Evolutionary conservation across 2,113 vertebrate genomes (phyloP), one percentile per base, ranked within the genome.

Genomic region (Setophaga coronata): DNA sequence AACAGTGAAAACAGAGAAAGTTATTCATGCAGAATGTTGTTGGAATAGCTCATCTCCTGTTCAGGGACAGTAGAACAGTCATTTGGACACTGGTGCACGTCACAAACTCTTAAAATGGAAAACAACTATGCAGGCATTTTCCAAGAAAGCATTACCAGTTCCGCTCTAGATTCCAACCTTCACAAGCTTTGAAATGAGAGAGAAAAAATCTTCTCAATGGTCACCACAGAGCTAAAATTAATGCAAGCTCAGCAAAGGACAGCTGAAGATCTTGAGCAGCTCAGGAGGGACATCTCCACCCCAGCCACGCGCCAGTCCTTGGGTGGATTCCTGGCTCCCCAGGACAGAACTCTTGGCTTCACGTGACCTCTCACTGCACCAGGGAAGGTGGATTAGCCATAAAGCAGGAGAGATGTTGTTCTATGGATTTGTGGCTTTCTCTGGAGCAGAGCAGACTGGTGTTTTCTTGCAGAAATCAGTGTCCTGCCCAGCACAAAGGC

Each of bases 401-500:
- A 79, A 84, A 36, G 43, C 73, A 54, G 65, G 78, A 36, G 1
- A 79, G 56, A 48, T 67, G 67, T 6, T 65, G n/a, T 29, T 54
- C 71, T 23, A 1, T n/a, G 43, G 72, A 78, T 92, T 48, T 78
- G 64, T 36, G 82, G 40, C 84, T 77, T 85, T 69, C 74, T 90
- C 80, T 88, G 72, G 34, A 84, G 36, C 34, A 62, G 53, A 74
- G 51, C 18, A 93, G 79, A 48, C n/a, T 3, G 7, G 33, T 53
- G 84, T 8, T 76, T 66, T 33, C 65, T 57, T 56, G 77, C 42
- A 84, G 91, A 84, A 89, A 61, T 61, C 89, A 34, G 87, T 42
- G 83, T 73, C 77, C 79, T 86, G 85, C 94, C 78, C 87, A 36
- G 84, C 70, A 85, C 73, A 93, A 87, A 91, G 86, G 69, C 84